These are phyloP conservation scores for Mystacornis crossleyi DNA, from an alignment of 2,113 vertebrate species.

Conservation along the genomic window DNA sequence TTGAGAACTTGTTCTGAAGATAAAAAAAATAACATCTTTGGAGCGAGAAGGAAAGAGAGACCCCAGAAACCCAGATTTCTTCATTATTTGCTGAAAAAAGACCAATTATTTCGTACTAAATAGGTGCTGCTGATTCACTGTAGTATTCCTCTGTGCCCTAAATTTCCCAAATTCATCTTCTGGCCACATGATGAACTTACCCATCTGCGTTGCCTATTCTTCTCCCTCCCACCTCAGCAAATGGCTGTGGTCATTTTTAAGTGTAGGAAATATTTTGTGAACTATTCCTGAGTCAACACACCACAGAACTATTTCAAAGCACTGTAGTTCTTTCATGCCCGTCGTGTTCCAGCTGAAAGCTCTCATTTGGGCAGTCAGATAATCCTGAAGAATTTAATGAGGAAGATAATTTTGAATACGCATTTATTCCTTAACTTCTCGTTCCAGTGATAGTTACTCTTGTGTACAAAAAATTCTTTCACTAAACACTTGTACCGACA, in stretches of 20 bases:
- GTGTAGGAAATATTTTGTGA: background rate
- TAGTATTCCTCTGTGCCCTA: background rate
- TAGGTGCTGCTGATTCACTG: background rate
- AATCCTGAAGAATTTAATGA: background rate
- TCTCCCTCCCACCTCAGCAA: background rate
- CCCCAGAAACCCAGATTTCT: background rate
- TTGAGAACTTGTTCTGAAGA: background rate
- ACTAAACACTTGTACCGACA: background rate
- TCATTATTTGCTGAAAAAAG: background rate
- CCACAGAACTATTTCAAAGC: background rate
- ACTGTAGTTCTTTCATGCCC: background rate
- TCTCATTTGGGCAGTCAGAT: background rate
- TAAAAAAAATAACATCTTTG: background rate
- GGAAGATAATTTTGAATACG: background rate
- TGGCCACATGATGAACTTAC: background rate
- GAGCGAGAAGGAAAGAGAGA: background rate
- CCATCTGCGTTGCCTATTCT: background rate
- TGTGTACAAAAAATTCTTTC: background rate
- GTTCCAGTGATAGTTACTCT: background rate
- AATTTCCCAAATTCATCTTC: background rate
- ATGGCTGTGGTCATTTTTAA: background rate
- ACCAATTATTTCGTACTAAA: background rate
- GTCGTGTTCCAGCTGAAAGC: background rate
- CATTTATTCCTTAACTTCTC: background rate
- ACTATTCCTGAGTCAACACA: background rate